Percentiles rank a stretch among this genome's conserved stretches.
These are phyloP conservation scores for Hyperoplus lanceolatus DNA, from an alignment of 2,797 vertebrate species.

Conservation along the genomic window DNA sequence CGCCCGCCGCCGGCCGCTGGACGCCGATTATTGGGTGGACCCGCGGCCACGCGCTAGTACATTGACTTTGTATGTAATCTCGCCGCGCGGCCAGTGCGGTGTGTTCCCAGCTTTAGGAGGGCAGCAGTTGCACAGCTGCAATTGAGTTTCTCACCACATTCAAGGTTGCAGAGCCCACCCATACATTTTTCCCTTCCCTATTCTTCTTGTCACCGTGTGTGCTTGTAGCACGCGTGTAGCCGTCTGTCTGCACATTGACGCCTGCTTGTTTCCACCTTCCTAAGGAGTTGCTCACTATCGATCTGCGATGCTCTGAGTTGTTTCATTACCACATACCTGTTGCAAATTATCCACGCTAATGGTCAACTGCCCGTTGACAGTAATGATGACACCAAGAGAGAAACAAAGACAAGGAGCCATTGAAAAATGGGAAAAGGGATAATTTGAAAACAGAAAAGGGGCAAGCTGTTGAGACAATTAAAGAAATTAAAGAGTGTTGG, in stretches of 20 bases:
- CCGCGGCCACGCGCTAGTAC: no score
- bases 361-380: conserved; percentile 45
- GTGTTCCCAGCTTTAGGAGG: no score
- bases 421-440: conserved; percentile 9
- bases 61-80: no score
- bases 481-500: conserved; percentile 5
- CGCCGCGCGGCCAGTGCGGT: no score
- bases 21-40: no score
- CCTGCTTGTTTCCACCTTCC: conserved; percentile 60
- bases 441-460: conserved; percentile 9
- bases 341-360: conserved; percentile 67
- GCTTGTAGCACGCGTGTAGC: background rate
- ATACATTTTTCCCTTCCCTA: conserved; percentile 42
- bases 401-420: conserved; percentile 6
- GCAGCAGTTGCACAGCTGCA: conserved; percentile 15
- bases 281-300: conserved; percentile 72
- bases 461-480: conserved; percentile 49
- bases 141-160: conserved; percentile 26
- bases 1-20: no score
- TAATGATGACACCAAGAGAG: conserved; percentile 20
- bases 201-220: conserved; percentile 38
- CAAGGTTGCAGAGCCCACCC: conserved; percentile 43
- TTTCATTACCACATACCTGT: conserved; percentile 64
- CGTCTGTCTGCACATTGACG: conserved; percentile 38
- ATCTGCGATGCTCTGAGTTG: conserved; percentile 72